Conservation (phyloP, 2,113 vertebrate species). For the Sprattus sprattus region DNA sequence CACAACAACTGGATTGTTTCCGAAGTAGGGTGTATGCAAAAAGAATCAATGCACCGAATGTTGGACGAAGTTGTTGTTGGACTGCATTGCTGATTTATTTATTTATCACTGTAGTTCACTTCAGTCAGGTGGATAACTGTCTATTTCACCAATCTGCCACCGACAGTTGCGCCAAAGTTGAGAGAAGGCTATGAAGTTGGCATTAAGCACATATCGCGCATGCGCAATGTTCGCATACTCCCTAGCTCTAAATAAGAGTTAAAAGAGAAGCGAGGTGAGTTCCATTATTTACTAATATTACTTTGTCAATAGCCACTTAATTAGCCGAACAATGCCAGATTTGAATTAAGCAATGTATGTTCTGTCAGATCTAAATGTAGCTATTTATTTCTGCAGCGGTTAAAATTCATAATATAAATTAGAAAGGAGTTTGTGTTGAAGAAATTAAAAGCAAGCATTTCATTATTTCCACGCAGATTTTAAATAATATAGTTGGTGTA, state of each 20-base stretch:
- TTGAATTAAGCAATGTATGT: conserved; percentile 42
- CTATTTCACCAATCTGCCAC: conserved; percentile 47
- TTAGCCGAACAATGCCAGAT: conserved; percentile 41
- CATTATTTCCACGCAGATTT: conserved; percentile 55
- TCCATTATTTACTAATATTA: conserved; percentile 71
- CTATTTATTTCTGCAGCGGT: conserved; percentile 55
- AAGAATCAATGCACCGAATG: neutral
- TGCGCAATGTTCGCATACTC: conserved; percentile 64
- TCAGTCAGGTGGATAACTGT: neutral
- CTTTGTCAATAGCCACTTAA: conserved; percentile 39
- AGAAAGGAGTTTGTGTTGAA: conserved; percentile 77
- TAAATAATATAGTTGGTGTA: conserved; percentile 39
- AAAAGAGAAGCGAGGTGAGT: conserved; percentile 84
- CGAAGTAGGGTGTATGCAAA: neutral
- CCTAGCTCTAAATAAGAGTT: conserved; percentile 82
- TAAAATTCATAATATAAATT: conserved; percentile 70
- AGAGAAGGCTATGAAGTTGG: conserved; percentile 73
- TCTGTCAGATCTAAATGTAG: conserved; percentile 42
- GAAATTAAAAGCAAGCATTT: conserved; percentile 71
- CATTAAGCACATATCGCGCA: conserved; percentile 73
- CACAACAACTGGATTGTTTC: neutral
- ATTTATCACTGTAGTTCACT: neutral
- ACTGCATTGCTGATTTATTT: no score
- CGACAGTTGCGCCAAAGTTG: conserved; percentile 69
- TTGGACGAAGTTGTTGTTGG: no score